A percentile compares a stretch with the other conserved stretches of the same genome.
Conservation (phyloP, 2,113 vertebrate species). For the Syrmaticus mikado region DNA sequence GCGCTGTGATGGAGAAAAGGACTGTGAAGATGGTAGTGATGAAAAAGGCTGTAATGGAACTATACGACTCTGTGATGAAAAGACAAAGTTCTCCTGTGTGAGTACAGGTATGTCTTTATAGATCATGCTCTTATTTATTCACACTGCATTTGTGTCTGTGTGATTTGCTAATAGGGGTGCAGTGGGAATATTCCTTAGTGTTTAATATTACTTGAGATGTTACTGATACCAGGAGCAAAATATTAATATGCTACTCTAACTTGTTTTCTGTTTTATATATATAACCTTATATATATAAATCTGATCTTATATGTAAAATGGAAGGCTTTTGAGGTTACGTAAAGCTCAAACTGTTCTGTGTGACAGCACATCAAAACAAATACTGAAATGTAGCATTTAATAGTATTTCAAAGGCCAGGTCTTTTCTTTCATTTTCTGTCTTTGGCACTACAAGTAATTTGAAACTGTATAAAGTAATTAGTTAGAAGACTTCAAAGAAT, state of each 20-base stretch:
- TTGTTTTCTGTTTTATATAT: background rate
- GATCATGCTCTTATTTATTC: background rate
- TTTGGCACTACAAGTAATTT: background rate
- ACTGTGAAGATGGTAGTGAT: constrained; percentile 95
- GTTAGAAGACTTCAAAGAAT: background rate
- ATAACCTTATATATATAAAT: too few relatives aligned
- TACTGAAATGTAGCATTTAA: background rate
- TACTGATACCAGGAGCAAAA: background rate
- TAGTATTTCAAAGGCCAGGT: background rate
- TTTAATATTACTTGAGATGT: background rate
- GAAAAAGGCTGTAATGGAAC: constrained; percentile 92
- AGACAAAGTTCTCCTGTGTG: constrained; percentile 94
- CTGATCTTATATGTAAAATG: background rate
- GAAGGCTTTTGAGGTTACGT: background rate
- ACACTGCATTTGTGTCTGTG: background rate
- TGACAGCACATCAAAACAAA: background rate
- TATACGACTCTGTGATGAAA: constrained; percentile 88
- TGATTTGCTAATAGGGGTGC: background rate
- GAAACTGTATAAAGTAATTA: background rate
- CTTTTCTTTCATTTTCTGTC: background rate
- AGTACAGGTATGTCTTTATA: constrained; percentile 83
- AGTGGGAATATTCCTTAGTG: background rate
- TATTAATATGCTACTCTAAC: background rate
- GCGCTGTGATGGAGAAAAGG: constrained; percentile 96
- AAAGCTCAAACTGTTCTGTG: background rate